Evolutionary conservation across 2,113 vertebrate species (phyloP), one percentile per base, ranked within the genome.

Genomic region (Oreochromis tanganicae): DNA sequence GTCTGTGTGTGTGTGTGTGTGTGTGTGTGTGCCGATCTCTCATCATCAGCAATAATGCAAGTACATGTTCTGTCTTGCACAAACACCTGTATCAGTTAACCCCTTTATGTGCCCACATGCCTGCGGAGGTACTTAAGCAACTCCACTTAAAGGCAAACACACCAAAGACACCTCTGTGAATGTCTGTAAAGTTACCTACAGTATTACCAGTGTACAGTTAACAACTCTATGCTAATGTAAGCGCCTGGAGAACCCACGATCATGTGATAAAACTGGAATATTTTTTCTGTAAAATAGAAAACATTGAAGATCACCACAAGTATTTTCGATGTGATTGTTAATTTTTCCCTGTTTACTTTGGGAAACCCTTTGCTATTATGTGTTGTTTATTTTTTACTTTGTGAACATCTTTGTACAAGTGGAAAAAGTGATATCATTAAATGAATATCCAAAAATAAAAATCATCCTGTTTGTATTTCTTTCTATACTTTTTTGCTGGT

Each of bases 341-440:
- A 91, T 88, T 93, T 95, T 95, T 96, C 96, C 96, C 96, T 95
- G 88, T 96, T 97, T 91, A 93, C 93, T 96, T 94, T 93, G 96
- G 96, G 96, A 97, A 95, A 88, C 87, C 81, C 24, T 78, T 90
- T 94, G 48, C 92, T 90, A 50, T 89, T 4, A 85, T 75, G 92
- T 78, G 12, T 85, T 50, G 9, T 50, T 80, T 66, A 86, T 87
- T 68, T 89, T 86, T 73, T 57, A 94, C 86, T 87, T 46, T 84
- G 86, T 95, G 93, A 95, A 91, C 82, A 82, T 95, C 94, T 97
- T 96, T 97, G 93, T 96, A 95, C 87, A 93, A 91, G 52, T 90
- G 66, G 71, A 92, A 94, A 71, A 89, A 89, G 55, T 84, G 82
- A 90, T 91, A 89, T 94, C 93, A 96, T 93, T 96, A 96, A 96